These are phyloP conservation scores for Embiotoca jacksoni DNA, from an alignment of 2,113 vertebrate species.

Conservation along the genomic window DNA sequence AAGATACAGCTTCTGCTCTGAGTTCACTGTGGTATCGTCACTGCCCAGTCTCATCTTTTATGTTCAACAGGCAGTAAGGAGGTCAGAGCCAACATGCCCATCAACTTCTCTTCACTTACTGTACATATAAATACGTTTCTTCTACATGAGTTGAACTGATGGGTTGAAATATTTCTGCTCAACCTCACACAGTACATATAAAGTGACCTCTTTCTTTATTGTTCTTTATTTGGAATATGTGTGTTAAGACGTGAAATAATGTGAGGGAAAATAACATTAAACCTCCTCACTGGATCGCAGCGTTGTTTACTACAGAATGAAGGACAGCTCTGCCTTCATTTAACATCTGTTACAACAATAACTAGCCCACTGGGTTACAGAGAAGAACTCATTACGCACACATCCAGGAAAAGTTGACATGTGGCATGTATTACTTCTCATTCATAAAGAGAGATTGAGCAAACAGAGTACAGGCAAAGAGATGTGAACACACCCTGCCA, in stretches of 20 bases:
- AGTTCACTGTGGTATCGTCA: too few relatives aligned
- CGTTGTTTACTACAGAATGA: constrained; percentile 53
- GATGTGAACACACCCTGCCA: constrained; percentile 54
- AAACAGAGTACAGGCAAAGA: constrained; percentile 55
- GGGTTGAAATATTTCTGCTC: background rate
- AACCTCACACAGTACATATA: background rate
- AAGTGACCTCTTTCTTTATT: background rate
- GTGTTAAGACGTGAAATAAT: constrained; percentile 19
- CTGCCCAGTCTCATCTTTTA: too few relatives aligned
- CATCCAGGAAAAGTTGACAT: constrained; percentile 66
- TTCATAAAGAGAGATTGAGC: constrained; percentile 69
- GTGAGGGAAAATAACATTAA: constrained; percentile 21
- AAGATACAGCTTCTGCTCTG: too few relatives aligned
- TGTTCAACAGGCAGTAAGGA: background rate
- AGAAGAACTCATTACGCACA: constrained; percentile 21
- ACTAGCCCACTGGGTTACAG: constrained; percentile 17
- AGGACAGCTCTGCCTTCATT: constrained; percentile 22
- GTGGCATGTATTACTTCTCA: constrained; percentile 70
- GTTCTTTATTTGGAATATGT: constrained; percentile 2
- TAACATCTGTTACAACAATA: constrained; percentile 54
- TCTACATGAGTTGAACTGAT: background rate
- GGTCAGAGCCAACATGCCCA: background rate
- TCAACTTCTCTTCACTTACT: constrained; percentile 1
- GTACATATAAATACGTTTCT: background rate
- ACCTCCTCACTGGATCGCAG: background rate